Base-by-base conservation (phyloP, 92 coral and sea anemone genomes). In the Scolanthus callimorphus region DNA sequence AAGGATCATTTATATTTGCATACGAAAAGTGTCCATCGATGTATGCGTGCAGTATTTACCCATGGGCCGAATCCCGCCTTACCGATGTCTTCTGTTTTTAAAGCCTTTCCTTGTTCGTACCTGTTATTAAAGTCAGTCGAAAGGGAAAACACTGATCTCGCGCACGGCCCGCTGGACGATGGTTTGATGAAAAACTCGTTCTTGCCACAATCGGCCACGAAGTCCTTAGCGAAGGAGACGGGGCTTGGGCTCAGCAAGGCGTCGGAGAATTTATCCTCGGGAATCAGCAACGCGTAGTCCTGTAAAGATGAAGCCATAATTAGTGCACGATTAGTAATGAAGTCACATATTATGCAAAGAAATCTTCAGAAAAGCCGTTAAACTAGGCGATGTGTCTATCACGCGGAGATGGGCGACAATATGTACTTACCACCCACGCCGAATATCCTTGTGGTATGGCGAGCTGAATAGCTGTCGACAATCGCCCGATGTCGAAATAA, bases 351-450 rank as follows among this genome's bases (percentile, higher is more conserved):
- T n/a, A n/a, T n/a, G n/a, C n/a, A n/a, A n/a, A n/a, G n/a, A n/a
- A n/a, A n/a, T n/a, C n/a, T n/a, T n/a, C n/a, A n/a, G n/a, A n/a
- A n/a, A n/a, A n/a, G n/a, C n/a, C n/a, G n/a, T n/a, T n/a, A n/a
- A n/a, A n/a, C n/a, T n/a, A n/a, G n/a, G n/a, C n/a, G n/a, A n/a
- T n/a, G n/a, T n/a, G n/a, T n/a, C n/a, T n/a, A n/a, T n/a, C n/a
- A n/a, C n/a, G n/a, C n/a, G n/a, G n/a, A n/a, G n/a, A n/a, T n/a
- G n/a, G n/a, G n/a, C n/a, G n/a, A n/a, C n/a, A n/a, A n/a, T n/a
- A n/a, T n/a, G n/a, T n/a, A 77, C 99, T 89, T 74, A 94, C 99
- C 51, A 94, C 81, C 99, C 96, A 94, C 2, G 78, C 75, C 0
- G 91, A 77, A 25, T 81, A 69, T 39, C 79, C 88, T 39, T 24